These are phyloP conservation scores for Procambarus clarkii DNA, from an alignment of 1,140 invertebrate species.

Conservation along the genomic window DNA sequence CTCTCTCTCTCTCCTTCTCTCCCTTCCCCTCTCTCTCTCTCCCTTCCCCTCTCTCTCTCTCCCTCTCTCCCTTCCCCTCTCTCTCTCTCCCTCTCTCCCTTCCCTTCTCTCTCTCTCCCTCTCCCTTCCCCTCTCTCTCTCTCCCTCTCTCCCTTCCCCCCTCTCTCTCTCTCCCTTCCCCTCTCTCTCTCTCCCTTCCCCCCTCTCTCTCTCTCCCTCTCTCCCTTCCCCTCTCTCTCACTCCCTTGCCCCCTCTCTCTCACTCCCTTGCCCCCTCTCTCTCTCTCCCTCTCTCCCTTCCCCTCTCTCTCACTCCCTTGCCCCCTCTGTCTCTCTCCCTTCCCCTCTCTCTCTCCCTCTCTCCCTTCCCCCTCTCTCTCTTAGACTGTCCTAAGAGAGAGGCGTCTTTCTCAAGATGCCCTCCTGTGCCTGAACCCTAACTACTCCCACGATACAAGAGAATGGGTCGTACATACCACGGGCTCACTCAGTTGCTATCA, in stretches of 20 bases:
- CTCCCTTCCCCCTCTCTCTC: not conserved
- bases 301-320: not conserved
- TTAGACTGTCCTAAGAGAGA: not conserved
- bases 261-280: not conserved
- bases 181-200: not conserved
- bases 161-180: not conserved
- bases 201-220: not conserved
- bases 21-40: conserved; percentile 8
- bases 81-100: not conserved
- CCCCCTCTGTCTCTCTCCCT: not conserved
- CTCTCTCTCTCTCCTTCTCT: conserved; percentile 27
- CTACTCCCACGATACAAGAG: not conserved
- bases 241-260: not conserved
- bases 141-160: not conserved
- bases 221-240: not conserved
- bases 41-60: conserved; percentile 15
- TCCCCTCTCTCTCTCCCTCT: not conserved
- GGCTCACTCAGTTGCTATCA: not conserved
- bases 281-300: not conserved
- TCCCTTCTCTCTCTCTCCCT: not conserved
- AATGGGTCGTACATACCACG: too few species aligned
- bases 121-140: not conserved
- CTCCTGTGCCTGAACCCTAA: not conserved
- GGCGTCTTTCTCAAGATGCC: not conserved
- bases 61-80: not conserved